phyloP scores from a whole-genome alignment of 1,140 invertebrate genomes.

The Eueides isabella region DNA sequence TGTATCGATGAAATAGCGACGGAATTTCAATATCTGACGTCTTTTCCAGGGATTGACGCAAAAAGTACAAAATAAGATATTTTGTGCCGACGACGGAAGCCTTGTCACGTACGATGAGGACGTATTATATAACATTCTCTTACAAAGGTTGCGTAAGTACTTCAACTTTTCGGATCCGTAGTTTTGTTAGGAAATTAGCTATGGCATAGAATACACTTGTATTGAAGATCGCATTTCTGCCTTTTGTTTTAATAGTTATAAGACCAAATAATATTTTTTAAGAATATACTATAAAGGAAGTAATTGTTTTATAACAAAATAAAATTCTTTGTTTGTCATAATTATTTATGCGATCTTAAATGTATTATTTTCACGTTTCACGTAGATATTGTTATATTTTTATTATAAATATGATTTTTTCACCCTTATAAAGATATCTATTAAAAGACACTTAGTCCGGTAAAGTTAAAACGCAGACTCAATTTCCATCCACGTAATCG shows the following conservation, averaged over 20 bases:
- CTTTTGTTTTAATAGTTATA: neutral
- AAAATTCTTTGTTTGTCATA: no score
- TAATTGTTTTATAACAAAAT: no score
- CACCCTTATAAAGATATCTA: no score
- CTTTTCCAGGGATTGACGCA: conserved; percentile 48
- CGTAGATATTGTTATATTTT: no score
- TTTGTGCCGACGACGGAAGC: conserved; percentile 46
- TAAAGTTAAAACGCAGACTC: no score
- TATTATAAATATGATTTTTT: no score
- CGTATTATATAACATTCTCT: conserved; percentile 48
- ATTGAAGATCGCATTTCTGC: neutral
- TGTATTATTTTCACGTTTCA: no score
- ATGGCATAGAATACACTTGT: neutral
- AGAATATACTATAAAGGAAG: no score
- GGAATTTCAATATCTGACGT: conserved; percentile 53
- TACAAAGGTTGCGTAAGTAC: conserved; percentile 30
- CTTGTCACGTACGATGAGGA: conserved; percentile 43
- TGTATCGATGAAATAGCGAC: conserved; percentile 38
- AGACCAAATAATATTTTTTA: no score
- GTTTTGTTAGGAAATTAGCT: conserved; percentile 21
- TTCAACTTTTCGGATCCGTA: conserved; percentile 16
- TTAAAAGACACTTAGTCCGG: no score
- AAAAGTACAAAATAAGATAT: conserved; percentile 62
- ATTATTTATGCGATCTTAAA: no score
- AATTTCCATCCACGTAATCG: no score